Evolutionary conservation across 2,113 vertebrate species (phyloP), one percentile per base, ranked within the genome.

Genomic region (Cyanoderma ruficeps): DNA sequence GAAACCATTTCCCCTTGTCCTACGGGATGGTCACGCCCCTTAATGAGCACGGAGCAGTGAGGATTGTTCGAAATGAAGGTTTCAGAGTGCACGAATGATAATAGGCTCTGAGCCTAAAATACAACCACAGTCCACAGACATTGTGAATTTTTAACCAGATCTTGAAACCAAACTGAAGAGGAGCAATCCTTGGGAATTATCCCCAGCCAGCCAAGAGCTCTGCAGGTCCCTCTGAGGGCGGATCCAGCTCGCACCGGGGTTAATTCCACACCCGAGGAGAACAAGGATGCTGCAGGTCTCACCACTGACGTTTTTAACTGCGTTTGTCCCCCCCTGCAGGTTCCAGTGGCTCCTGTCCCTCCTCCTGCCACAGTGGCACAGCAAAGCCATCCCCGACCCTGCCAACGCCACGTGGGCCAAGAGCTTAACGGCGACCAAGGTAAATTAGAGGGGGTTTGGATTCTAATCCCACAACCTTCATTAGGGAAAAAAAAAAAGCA

Each of bases 341-440:
- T 17, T 92, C 3, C 59, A 18, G 61, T 11, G 39, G 3, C 61
- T 98, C 23, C 87, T 98, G 57, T 96, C 87, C 0, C n/a, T 25
- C 9, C 64, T 98, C 6, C 21, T 87, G 55, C 96, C 97, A 0
- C 96, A 94, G 70, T 97, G 97, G 96, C 96, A 90, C 5, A 80
- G 80, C 89, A 93, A 94, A 95, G 75, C 95, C 56, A 92, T 98
- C 41, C 98, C 98, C 16, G 98, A 98, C 74, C 98, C 98, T 7
- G 98, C 98, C 3, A 98, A 98, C 0, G 98, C 98, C 16, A 57
- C 80, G 0, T 98, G 98, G 97, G 98, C 96, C 33, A 98, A 94
- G 91, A 95, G 90, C 12, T 94, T 94, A 22, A 6, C 3, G 3
- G 37, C 83, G 4, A 0, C 20, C 31, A 79, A 97, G 98, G 98